A percentile compares a stretch with the other conserved stretches of the same genome.
These are phyloP conservation scores for Xenopus laevis DNA, from an alignment of 2,113 vertebrate genomes.

Conservation along the genomic window DNA sequence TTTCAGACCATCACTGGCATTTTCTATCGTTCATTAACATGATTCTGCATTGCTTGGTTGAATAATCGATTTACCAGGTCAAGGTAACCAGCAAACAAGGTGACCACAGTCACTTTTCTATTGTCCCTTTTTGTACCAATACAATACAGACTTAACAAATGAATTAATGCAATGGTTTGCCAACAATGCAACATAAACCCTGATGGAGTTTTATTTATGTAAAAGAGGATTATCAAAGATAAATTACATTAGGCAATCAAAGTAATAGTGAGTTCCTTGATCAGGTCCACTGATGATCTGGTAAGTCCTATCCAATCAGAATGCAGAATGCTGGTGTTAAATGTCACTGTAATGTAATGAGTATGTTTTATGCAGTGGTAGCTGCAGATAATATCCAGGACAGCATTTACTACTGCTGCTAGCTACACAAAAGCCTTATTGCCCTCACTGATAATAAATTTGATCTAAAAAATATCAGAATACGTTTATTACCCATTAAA, in stretches of 20 bases:
- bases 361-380: constrained; percentile 51
- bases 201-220: no score
- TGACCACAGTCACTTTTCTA: no score
- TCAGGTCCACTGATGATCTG: background rate
- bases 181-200: no score
- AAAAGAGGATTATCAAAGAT: no score
- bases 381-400: constrained; percentile 1
- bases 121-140: no score
- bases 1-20: constrained; percentile 24
- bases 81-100: background rate
- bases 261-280: background rate
- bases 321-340: constrained; percentile 82
- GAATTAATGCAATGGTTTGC: no score
- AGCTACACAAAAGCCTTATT: background rate
- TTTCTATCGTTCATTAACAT: constrained; percentile 66
- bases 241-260: no score
- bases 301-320: constrained; percentile 77
- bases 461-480: no score
- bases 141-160: no score
- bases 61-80: constrained; percentile 58
- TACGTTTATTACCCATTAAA: no score
- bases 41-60: constrained; percentile 89
- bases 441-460: no score
- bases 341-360: constrained; percentile 51
- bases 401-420: background rate